phyloP scores from a whole-genome alignment of 2,113 vertebrate genomes.

The Leptobrachium leishanense region DNA sequence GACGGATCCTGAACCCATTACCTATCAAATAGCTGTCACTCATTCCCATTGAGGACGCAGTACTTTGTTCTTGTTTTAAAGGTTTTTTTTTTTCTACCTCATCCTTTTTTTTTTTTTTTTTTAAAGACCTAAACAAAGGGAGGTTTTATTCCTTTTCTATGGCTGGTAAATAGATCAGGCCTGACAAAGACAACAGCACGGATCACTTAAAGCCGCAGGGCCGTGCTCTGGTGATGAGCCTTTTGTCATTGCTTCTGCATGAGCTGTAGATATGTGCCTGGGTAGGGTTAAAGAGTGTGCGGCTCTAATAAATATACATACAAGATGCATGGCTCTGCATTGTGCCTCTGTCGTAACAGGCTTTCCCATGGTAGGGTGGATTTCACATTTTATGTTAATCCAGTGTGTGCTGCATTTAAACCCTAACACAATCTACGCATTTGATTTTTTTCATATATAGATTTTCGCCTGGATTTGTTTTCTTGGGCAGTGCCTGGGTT shows the following conservation, averaged over 20 bases:
- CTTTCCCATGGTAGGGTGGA: neutral
- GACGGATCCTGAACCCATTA: slow-evolving; percentile 11
- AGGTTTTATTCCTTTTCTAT: slow-evolving; percentile 83
- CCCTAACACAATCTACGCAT: slow-evolving; percentile 70
- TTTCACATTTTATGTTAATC: slow-evolving; percentile 69
- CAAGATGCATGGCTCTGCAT: neutral
- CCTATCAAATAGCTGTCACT: slow-evolving; percentile 71
- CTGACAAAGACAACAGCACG: slow-evolving; percentile 83
- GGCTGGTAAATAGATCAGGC: slow-evolving; percentile 87
- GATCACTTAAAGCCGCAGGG: slow-evolving; percentile 79
- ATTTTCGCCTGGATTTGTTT: slow-evolving; percentile 66
- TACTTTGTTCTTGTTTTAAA: slow-evolving; percentile 84
- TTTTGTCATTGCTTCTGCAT: neutral
- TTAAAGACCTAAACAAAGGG: slow-evolving; percentile 87
- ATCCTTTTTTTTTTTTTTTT: slow-evolving; percentile 73
- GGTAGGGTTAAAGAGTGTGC: slow-evolving; percentile 57
- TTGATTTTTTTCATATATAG: slow-evolving; percentile 66
- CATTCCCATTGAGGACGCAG: slow-evolving; percentile 70
- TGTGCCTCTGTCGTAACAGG: neutral
- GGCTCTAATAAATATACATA: slow-evolving; percentile 31
- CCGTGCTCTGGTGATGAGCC: slow-evolving; percentile 18
- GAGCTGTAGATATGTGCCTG: no score
- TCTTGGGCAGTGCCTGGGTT: slow-evolving; percentile 54
- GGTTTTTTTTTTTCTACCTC: slow-evolving; percentile 60
- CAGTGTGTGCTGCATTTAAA: slow-evolving; percentile 68